These are phyloP conservation scores for Pomatorhinus ruficollis DNA, from an alignment of 2,113 vertebrate species.

Conservation along the genomic window DNA sequence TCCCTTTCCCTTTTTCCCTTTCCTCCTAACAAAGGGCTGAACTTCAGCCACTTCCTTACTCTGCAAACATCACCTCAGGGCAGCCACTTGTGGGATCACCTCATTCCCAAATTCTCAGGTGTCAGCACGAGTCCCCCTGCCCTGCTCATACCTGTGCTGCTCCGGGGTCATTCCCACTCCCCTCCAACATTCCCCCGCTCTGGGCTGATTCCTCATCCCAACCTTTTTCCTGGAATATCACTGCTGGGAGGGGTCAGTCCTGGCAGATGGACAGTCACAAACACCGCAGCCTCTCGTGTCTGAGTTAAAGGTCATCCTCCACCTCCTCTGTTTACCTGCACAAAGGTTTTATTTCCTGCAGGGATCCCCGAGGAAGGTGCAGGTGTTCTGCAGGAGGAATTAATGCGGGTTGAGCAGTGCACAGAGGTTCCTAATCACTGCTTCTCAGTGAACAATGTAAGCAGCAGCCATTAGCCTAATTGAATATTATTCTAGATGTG, in stretches of 20 bases:
- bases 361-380: neutral
- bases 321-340: neutral
- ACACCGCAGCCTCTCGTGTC: neutral
- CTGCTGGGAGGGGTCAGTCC: neutral
- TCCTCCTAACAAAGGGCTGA: neutral
- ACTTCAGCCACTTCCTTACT: neutral
- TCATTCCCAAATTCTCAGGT: neutral
- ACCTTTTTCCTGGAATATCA: neutral
- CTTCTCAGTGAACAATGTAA: neutral
- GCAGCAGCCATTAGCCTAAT: constrained; percentile 16
- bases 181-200: neutral
- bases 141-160: neutral
- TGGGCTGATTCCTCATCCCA: neutral
- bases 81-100: neutral
- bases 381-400: neutral
- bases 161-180: neutral
- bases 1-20: neutral
- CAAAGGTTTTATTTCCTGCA: neutral
- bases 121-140: neutral
- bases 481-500: neutral
- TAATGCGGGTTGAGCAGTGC: neutral
- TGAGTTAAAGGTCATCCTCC: neutral
- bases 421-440: neutral
- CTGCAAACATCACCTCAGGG: no score
- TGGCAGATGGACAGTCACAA: constrained; percentile 7